Base-by-base conservation (phyloP, 2,113 vertebrate species). In the Willisornis vidua region DNA sequence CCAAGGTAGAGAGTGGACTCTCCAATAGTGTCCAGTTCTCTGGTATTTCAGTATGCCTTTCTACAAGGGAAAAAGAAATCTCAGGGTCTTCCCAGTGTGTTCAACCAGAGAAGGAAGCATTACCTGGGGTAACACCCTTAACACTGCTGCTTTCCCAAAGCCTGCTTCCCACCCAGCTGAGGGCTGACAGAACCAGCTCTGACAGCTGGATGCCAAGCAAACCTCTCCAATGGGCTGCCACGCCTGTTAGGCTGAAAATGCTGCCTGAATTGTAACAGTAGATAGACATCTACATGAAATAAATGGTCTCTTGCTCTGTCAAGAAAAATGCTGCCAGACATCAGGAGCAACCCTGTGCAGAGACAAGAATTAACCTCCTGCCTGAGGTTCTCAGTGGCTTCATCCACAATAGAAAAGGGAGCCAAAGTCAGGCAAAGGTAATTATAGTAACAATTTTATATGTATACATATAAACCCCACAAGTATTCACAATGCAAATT, bases 321-420 rank as follows among this genome's bases (percentile, higher is more conserved):
- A 59, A 85, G 63, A 68, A 95, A 96, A 55, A 63, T 15, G 41
- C 68, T 89, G 71, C 87, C 85, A 85, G 96, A 26, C 75, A 77
- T 43, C 66, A 45, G 18, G 26, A 93, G 68, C 51, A 89, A 14
- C 39, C 37, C 61, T 33, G 45, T 6, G n/a, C 7, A 5, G 80
- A 91, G 92, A 48, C 2, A 39, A 95, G 95, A 95, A 97, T 95
- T 95, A 97, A 97, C 94, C 68, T 58, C 93, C 91, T 97, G 94
- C 93, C 63, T 23, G 70, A 43, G 43, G 63, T 78, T 72, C 87
- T 95, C 67, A 63, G 49, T 14, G 29, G 83, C 57, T 82, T 74
- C 48, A 39, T 52, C 63, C 72, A 86, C 29, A 41, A 8, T 3
- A 70, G 89, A 96, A 87, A 66, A 2, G 57, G 54, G 87, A 90